Conservation (phyloP, 2,797 vertebrate genomes). For the Harpagifer antarcticus region DNA sequence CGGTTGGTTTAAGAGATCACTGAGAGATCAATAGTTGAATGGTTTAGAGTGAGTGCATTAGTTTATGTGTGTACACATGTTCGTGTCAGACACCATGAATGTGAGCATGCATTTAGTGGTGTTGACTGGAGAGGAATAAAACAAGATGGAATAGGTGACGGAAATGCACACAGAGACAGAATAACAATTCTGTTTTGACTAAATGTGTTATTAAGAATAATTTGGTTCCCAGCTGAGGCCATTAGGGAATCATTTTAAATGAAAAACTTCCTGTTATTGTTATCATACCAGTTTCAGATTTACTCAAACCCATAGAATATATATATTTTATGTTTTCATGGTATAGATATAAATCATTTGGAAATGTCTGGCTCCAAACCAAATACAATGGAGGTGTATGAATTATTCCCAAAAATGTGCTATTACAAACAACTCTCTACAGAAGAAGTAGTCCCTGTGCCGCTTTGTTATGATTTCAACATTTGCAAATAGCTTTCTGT, state of each 20-base stretch:
- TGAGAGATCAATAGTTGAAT: slow-evolving; percentile 67
- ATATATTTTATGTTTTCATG: no score
- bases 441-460: no score
- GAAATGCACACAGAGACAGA: slow-evolving; percentile 2
- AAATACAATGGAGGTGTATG: no score
- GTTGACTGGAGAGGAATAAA: slow-evolving; percentile 8
- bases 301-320: not conserved
- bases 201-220: slow-evolving; percentile 27
- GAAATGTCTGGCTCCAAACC: no score
- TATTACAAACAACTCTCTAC: no score
- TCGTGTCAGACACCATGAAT: slow-evolving; percentile 37
- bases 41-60: slow-evolving; percentile 39
- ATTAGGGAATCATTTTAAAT: not conserved
- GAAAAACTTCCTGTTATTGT: not conserved
- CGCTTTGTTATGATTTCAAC: no score
- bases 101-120: not conserved
- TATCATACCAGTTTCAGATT: not conserved
- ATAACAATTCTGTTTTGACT: slow-evolving; percentile 9
- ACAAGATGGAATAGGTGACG: not conserved
- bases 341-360: no score
- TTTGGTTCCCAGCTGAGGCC: slow-evolving; percentile 11
- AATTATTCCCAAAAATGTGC: no score
- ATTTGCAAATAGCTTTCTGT: no score
- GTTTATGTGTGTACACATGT: slow-evolving; percentile 65
- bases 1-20: slow-evolving; percentile 60